Base-by-base conservation (phyloP, 2,888 invertebrate genomes). In the Sepiola atlantica region DNA sequence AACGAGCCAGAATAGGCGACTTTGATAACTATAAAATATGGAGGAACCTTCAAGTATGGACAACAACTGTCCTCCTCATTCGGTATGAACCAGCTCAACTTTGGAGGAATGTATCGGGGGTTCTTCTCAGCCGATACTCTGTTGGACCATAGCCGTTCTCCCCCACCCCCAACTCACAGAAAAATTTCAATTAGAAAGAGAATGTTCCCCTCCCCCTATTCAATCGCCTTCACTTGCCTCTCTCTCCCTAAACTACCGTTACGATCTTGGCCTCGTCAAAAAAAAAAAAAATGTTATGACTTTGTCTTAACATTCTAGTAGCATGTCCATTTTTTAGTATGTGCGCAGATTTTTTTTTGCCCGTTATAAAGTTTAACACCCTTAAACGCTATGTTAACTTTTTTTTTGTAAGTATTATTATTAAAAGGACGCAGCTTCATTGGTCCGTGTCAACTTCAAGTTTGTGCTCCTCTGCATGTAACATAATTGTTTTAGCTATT, bases 191-290 rank as follows among this genome's bases (percentile, higher is more conserved):
- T 77, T 77, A 77, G 77, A n/a, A 77, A 32, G n/a, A 32, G n/a
- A 77, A 77, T 10, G 10, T 12, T 77, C 21, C 77, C 77, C 45
- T 45, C 8, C 45, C 45, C 45, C 45, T 45, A 4, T 45, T 45
- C 77, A 32, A 32, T 77, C 77, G 77, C 77, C 77, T 77, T 77
- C 77, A 77, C 77, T 77, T 77, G 77, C 77, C 77, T 77, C 61
- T 61, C 77, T 77, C 16, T 77, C 77, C n/a, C 77, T 77, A 14
- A 32, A 77, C 77, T 77, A 77, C n/a, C n/a, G 77, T 32, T 77
- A 77, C 77, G n/a, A 77, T 77, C 77, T 32, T 77, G 77, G 77
- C 77, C 77, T 77, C n/a, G n/a, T 28, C 12, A 3, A n/a, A 77
- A 16, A 77, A 32, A 77, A 77, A 28, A 77, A 77, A 77, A 61